Base-by-base conservation (phyloP, 2,888 invertebrate species). In the Cotesia congregata region DNA sequence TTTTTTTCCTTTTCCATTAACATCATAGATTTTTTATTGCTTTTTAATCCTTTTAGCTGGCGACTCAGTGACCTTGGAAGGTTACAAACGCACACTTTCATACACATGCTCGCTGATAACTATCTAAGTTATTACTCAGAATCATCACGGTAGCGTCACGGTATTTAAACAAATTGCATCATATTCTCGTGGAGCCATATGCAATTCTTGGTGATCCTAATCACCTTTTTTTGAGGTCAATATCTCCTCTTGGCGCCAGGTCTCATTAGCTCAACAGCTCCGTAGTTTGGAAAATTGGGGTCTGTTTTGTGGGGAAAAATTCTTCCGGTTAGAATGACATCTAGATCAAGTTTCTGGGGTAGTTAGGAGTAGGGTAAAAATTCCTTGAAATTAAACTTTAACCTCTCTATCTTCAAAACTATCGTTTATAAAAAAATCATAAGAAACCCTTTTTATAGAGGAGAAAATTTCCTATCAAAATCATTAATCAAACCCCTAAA, bases 101-200 rank as follows among this genome's bases (percentile, higher is more conserved):
- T 68, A 15, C 15, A 67, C 39, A 61, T 59, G 39, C n/a, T 20
- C 50, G 4, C 30, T 65, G 65, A 65, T 65, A 65, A 65, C 38
- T 65, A 65, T 65, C 65, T 65, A 9, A 30, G 67, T 73, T 67
- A 73, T 73, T 73, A 73, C 50, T 59, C 38, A 59, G 17, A 41
- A 67, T 73, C 60, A 67, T 30, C 67, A 59, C 73, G 20, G 68
- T 67, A 40, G 61, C 40, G 68, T 74, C 61, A 74, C 61, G 68
- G 38, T 67, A 67, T 67, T 74, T 67, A 61, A 6, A 74, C 38
- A 74, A 67, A 74, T 74, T 74, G 60, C 74, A 75, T 69, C 69
- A 75, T 64, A 41, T 30, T 75, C 30, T 30, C 30, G 3, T 30
- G 30, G 30, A 30, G 3, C 30, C 3, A 30, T 30, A 30, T 30